A percentile compares a stretch with the other conserved stretches of the same genome.
Conservation (phyloP, 1,140 invertebrate genomes). For the Cydia splendana region DNA sequence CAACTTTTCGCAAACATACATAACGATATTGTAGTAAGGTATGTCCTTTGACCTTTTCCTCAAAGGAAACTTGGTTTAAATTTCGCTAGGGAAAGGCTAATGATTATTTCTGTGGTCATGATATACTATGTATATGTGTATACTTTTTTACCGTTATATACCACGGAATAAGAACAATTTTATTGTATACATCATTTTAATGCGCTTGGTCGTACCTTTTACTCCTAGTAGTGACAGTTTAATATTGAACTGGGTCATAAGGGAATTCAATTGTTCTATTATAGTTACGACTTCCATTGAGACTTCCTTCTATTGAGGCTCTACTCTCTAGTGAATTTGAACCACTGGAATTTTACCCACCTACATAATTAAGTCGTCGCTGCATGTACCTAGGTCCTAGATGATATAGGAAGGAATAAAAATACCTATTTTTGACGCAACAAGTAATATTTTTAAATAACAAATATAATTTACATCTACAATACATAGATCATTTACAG, state of each 20-base stretch:
- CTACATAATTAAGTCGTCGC: no score
- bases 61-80: no score
- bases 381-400: neutral
- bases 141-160: no score
- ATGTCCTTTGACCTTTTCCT: no score
- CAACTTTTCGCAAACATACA: no score
- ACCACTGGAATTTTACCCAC: neutral
- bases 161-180: no score
- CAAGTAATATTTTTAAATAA: neutral
- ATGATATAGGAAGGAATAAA: neutral
- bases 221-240: neutral
- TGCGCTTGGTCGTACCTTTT: neutral
- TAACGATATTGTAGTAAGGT: no score
- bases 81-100: no score
- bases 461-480: neutral
- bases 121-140: no score
- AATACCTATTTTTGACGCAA: neutral
- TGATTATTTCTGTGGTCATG: no score
- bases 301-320: neutral
- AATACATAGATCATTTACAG: neutral
- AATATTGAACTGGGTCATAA: neutral
- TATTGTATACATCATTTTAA: no score
- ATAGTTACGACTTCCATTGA: neutral
- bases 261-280: conserved; percentile 5
- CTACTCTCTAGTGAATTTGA: neutral